Evolutionary conservation across 2,797 vertebrate species (phyloP), one percentile per base, ranked within the genome.

Genomic region (Sciurus carolinensis): DNA sequence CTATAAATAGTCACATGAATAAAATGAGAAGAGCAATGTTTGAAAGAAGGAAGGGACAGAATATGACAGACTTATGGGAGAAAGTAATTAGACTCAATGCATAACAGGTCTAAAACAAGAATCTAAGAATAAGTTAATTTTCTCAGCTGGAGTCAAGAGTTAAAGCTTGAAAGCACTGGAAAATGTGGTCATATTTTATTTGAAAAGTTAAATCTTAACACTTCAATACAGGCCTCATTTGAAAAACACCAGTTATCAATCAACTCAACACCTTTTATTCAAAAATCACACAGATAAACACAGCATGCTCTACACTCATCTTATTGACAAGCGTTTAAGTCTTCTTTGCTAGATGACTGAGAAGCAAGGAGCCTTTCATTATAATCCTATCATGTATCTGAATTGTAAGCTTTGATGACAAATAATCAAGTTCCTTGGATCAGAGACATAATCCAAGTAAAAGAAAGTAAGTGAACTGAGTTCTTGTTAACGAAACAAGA

Each of bases 321-420:
- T 94, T 76, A 39, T 7, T 47, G 88, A 84, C 52, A 73, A 94
- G 44, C 50, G 0, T n/a, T 39, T 33, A 91, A 87, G 54, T 62
- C 88, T 36, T 80, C 77, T 89, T 91, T 85, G 88, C 44, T 71
- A 83, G 54, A 71, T 76, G 52, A 87, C 36, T 77, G 80, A 92
- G 71, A 91, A 93, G 67, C 71, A 80, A 62, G 95, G 44, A 91
- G 44, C 71, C 90, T 92, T 85, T 92, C 86, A 57, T 95, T 77
- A 75, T 67, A 95, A 88, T 87, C 59, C 64, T 73, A 66, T 91
- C 36, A 67, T 22, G 59, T 87, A 39, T 91, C 71, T 64, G 50
- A 93, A 39, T 94, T 57, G 76, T 84, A 91, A 73, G 67, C 17
- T 87, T 91, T 95, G 88, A 83, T 77, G 71, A 91, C n/a, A 95